Evolutionary conservation across 2,113 vertebrate genomes (phyloP).

Genomic region (Rafetus swinhoei): DNA sequence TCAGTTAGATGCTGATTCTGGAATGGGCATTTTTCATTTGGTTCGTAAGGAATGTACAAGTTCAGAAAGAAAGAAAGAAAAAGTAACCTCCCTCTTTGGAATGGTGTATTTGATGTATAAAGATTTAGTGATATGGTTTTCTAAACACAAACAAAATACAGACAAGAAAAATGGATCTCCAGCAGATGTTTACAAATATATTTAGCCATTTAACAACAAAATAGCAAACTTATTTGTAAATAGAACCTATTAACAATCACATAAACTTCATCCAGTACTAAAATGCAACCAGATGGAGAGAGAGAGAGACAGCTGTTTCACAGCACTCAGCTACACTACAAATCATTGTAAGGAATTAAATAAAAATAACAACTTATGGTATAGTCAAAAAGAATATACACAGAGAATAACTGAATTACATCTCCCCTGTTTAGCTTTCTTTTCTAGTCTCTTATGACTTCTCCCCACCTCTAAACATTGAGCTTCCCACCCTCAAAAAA

Average conservation of each 20-base stretch:
- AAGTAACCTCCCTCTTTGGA: not conserved
- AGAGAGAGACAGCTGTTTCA: not conserved
- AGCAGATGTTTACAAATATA: not conserved
- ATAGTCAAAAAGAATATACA: not conserved
- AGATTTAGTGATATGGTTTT: not conserved
- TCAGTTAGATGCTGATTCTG: not conserved
- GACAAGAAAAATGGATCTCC: not conserved
- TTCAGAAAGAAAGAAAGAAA: not conserved
- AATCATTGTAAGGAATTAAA: not conserved
- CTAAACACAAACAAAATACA: not conserved
- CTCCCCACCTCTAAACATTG: too few species aligned
- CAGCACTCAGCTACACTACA: not conserved
- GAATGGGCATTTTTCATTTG: not conserved
- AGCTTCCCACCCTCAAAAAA: too few species aligned
- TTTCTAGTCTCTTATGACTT: too few species aligned
- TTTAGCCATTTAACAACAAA: not conserved
- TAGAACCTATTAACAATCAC: not conserved
- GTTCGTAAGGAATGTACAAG: not conserved
- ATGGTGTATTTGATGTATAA: not conserved
- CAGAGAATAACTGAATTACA: not conserved
- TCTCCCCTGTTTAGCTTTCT: too few species aligned
- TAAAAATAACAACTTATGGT: not conserved
- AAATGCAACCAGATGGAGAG: not conserved
- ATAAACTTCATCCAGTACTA: not conserved
- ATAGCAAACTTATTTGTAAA: not conserved